Evolutionary conservation across 2,113 vertebrate species (phyloP), one percentile per base, ranked within the genome.

Genomic region (Saguinus midas): DNA sequence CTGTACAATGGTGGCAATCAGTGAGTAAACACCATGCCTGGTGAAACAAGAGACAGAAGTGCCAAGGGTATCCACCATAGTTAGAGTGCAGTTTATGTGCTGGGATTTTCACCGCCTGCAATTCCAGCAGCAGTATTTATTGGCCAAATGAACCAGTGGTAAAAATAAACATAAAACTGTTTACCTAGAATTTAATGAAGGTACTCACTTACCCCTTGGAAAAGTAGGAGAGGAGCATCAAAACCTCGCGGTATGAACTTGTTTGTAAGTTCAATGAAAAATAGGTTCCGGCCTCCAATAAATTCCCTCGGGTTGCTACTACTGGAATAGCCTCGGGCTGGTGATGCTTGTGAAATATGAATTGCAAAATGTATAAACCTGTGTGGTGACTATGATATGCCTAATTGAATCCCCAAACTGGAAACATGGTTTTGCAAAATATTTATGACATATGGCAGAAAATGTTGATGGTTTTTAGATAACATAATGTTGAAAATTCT

Each of bases 1-100:
- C 37, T 64, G 8, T 68, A 8, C 21, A 61, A 8, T 8, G 32
- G 37, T 40, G 21, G 5, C 25, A 8, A 8, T 48, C 50, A 43
- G 17, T 13, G 20, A 1, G 8, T 4, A 57, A 57, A 75, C 10
- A 4, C 20, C 32, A 0, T 13, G 45, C 11, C 14, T 57, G 50
- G 32, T 17, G 4, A 8, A 21, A 27, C 3, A 79, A 35, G 25
- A 68, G 13, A 32, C 58, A 52, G 25, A 35, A 20, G 14, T 2
- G 1, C n/a, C 1, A 2, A 17, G 4, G 12, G 8, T 29, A n/a
- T 43, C 21, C 25, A 35, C 2, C 14, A 14, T 25, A 27, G 25
- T 27, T 32, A 27, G 32, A 61, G 0, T 23, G 27, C 7, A 73
- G 20, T n/a, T 32, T 5, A 13, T 0, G 0, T 9, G 11, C 16